Evolutionary conservation across 2,113 vertebrate species (phyloP), one percentile per base, ranked within the genome.

Genomic region (Alligator mississippiensis): DNA sequence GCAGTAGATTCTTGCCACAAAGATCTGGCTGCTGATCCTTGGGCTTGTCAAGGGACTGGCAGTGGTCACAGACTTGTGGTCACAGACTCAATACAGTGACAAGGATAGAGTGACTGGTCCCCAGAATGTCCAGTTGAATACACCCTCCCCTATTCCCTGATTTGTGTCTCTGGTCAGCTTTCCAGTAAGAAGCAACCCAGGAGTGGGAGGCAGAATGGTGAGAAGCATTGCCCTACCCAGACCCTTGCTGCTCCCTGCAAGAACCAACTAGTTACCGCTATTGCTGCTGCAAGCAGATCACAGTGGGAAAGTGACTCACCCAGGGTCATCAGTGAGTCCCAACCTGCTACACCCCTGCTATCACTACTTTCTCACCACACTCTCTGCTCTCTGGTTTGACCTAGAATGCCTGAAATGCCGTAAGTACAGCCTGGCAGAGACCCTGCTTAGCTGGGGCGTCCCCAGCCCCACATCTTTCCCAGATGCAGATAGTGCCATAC

Each of bases 401-500:
- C 74, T 4, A 1, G 0, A 2, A 1, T 19, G 68, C 27, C 63
- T 38, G 3, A 60, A 4, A 4, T 68, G 38, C 74, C 57, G 38
- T 22, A 5, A 24, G 86, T 60, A 54, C 28, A 8, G 2, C 3
- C 24, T 57, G 9, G 47, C 47, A 47, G 19, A 62, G 62, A 58
- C 1, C 3, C 1, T 2, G 1, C 30, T 16, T 18, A 22, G 77
- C 62, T 60, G 58, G 70, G 62, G 62, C 21, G 34, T 5, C 2
- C 62, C 89, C 34, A 13, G 55, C 13, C 15, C 24, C 22, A 47
- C 54, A 60, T 18, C n/a, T 17, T 27, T 88, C 8, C 0, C 3
- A 7, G 25, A 8, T 1, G 19, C 2, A 1, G n/a, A 11, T 2
- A 18, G 1, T 1, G 30, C 85, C 98, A 5, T 98, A 99, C 99